A percentile compares a stretch with the other conserved stretches of the same genome.
phyloP scores from a whole-genome alignment of 2,888 invertebrate genomes.

The Drosophila imparisetae region DNA sequence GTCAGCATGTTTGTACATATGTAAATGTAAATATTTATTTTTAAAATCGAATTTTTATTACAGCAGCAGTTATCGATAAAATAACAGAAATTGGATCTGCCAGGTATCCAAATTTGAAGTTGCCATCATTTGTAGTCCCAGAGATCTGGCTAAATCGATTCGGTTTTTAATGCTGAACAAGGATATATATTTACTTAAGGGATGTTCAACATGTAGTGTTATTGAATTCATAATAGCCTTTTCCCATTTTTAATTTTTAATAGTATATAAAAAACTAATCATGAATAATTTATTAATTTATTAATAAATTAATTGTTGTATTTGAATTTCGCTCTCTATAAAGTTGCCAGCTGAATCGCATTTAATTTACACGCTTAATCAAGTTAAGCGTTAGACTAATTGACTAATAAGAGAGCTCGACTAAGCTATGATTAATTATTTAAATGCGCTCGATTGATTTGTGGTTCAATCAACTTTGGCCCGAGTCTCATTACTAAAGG shows the following conservation, averaged over 20 bases:
- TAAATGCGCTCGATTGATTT: background rate
- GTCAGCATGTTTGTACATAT: background rate
- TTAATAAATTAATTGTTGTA: background rate
- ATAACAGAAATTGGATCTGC: background rate
- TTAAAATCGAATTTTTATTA: background rate
- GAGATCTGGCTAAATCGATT: background rate
- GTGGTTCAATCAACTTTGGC: constrained; percentile 9
- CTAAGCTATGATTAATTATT: constrained; percentile 2
- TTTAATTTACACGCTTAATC: background rate
- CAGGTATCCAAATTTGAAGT: background rate
- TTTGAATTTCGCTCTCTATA: background rate
- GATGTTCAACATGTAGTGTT: background rate
- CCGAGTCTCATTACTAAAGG: constrained; percentile 14
- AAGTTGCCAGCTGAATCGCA: background rate
- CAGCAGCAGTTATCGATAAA: background rate
- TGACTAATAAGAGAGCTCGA: background rate
- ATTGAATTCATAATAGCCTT: background rate
- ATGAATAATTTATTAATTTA: background rate
- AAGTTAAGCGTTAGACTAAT: background rate
- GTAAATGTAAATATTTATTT: background rate
- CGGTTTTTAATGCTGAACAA: background rate
- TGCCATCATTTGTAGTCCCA: background rate
- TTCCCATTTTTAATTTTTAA: background rate
- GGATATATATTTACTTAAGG: background rate
- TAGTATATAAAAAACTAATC: background rate